A percentile compares a stretch with the other conserved stretches of the same genome.
Evolutionary conservation across 2,797 vertebrate genomes (phyloP).

Genomic region (Gymnopithys bicolor): DNA sequence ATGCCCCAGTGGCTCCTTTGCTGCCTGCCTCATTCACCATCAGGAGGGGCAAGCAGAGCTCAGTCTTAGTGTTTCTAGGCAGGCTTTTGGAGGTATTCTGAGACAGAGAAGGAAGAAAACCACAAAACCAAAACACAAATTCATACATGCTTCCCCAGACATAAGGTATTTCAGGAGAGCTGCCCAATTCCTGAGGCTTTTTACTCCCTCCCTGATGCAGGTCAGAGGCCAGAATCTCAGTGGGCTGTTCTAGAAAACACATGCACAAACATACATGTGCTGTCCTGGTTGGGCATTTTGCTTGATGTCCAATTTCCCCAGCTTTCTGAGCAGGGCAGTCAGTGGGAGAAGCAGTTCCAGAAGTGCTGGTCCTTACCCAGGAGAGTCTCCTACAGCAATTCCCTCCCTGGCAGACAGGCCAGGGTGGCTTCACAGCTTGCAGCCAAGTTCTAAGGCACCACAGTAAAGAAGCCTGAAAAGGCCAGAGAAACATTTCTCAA

Average conservation of each 20-base stretch:
- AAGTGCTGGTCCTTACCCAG: conserved; percentile 13
- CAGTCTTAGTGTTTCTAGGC: conserved; percentile 38
- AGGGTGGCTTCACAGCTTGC: conserved; percentile 75
- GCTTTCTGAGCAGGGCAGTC: neutral
- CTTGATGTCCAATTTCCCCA: neutral
- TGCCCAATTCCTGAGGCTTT: neutral
- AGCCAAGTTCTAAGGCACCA: conserved; percentile 72
- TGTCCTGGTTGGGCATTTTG: neutral
- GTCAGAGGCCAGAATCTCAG: neutral
- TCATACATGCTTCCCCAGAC: neutral
- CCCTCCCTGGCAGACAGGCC: conserved; percentile 10
- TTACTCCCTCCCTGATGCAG: neutral
- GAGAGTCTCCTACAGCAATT: conserved; percentile 31
- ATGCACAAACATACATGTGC: neutral
- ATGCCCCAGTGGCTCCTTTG: conserved; percentile 1
- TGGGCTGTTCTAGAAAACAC: conserved; percentile 14
- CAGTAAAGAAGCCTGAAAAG: conserved; percentile 53
- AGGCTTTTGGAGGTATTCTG: conserved; percentile 49
- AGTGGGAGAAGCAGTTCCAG: conserved; percentile 4
- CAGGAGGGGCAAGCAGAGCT: neutral
- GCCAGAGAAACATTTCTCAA: conserved; percentile 45
- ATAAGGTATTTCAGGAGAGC: conserved; percentile 1
- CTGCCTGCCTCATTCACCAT: neutral
- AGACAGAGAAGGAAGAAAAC: neutral
- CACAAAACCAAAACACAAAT: conserved; percentile 24